Evolutionary conservation across 2,113 vertebrate species (phyloP).

Genomic region (Peromyscus maniculatus): DNA sequence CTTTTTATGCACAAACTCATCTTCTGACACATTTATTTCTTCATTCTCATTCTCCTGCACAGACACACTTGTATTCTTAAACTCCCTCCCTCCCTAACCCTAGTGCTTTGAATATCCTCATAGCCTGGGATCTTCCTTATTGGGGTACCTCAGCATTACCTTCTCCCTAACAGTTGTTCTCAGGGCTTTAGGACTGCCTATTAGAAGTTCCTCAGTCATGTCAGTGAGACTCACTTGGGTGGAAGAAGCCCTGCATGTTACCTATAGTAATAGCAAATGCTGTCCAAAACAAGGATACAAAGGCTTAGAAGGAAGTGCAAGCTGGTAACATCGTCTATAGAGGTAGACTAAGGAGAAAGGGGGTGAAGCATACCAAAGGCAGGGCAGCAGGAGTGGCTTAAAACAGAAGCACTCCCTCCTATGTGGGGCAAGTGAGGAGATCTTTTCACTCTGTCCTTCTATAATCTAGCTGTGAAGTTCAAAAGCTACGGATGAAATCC

Average conservation of each 20-base stretch:
- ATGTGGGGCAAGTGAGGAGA: background rate
- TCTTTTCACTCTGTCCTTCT: background rate
- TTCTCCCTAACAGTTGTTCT: background rate
- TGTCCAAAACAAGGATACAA: too few species aligned
- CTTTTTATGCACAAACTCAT: background rate
- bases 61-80: background rate
- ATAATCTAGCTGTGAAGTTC: background rate
- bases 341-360: too few species aligned
- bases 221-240: too few species aligned
- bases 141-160: too few species aligned
- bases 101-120: background rate
- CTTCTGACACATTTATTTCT: background rate
- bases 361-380: background rate
- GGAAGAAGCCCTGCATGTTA: too few species aligned
- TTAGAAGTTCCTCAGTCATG: too few species aligned
- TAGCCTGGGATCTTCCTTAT: background rate
- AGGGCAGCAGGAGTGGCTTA: background rate
- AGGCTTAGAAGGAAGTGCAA: too few species aligned
- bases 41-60: background rate
- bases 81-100: too few species aligned
- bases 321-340: accelerated
- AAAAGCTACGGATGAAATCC: background rate
- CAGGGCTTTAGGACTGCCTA: too few species aligned
- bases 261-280: too few species aligned
- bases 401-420: background rate